phyloP scores from a whole-genome alignment of 2,888 invertebrate species.

The Eucriotettix oculatus region DNA sequence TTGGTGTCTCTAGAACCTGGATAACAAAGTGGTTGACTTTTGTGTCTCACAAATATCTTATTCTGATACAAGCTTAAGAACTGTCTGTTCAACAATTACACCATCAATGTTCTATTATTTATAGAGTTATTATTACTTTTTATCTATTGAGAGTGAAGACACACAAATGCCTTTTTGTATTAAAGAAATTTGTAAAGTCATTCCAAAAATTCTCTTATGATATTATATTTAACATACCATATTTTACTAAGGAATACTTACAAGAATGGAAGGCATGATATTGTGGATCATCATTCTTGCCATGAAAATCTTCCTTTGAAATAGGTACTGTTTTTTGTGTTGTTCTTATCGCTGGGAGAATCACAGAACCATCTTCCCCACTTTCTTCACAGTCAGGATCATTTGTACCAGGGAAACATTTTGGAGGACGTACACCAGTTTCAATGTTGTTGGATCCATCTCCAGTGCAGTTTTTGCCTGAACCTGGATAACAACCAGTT shows the following conservation, averaged over 20 bases:
- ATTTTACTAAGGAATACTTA: slow-evolving; percentile 16
- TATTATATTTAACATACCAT: neutral
- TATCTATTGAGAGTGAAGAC: too few species aligned
- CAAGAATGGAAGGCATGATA: slow-evolving; percentile 22
- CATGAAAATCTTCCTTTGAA: slow-evolving; percentile 17
- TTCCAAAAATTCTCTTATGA: neutral
- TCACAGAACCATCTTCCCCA: neutral
- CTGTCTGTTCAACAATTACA: too few species aligned
- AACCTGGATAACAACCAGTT: slow-evolving; percentile 19
- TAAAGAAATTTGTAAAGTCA: neutral
- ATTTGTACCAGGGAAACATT: slow-evolving; percentile 12
- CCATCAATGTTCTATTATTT: too few species aligned
- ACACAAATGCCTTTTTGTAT: neutral
- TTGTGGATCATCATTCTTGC: slow-evolving; percentile 18
- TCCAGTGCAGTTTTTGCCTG: slow-evolving; percentile 7
- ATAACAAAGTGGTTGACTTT: slow-evolving; percentile 16
- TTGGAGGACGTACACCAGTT: slow-evolving; percentile 5
- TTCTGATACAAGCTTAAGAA: too few species aligned
- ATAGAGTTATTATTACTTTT: too few species aligned
- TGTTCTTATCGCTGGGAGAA: slow-evolving; percentile 2
- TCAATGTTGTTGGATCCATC: neutral
- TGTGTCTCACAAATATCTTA: too few species aligned
- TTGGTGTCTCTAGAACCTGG: slow-evolving; percentile 22
- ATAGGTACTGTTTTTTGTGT: neutral
- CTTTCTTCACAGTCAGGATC: slow-evolving; percentile 8